These are phyloP conservation scores for Myotis daubentonii DNA, from an alignment of 2,797 vertebrate genomes.

Conservation along the genomic window DNA sequence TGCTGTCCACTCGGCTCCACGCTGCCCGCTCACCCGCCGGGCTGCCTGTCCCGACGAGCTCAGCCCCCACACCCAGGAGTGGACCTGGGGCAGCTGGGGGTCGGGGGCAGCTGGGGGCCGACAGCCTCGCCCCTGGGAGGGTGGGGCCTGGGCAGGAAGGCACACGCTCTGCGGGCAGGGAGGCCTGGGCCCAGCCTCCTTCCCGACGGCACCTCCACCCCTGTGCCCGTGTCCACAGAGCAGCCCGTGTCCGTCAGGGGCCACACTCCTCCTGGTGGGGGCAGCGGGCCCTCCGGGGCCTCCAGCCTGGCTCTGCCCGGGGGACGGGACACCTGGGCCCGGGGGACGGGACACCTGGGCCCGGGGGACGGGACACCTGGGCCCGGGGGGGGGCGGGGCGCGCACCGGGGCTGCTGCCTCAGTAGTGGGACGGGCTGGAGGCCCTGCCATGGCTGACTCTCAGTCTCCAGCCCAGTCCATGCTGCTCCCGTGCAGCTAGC, in stretches of 20 bases:
- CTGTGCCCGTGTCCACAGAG: background rate
- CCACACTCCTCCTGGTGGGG: accelerated
- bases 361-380: too few relatives aligned
- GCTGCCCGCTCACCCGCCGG: background rate
- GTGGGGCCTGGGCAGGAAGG: too few relatives aligned
- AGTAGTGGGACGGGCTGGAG: background rate
- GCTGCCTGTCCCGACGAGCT: too few relatives aligned
- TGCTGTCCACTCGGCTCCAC: background rate
- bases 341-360: too few relatives aligned
- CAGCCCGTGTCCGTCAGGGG: accelerated
- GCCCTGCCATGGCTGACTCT: background rate
- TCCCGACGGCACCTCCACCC: background rate
- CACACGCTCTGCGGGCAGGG: background rate
- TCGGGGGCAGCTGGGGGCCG: background rate
- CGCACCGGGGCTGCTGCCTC: background rate
- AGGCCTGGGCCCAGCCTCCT: background rate
- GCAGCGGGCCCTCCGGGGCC: accelerated
- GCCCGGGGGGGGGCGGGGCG: too few relatives aligned
- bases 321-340: too few relatives aligned
- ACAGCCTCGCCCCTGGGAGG: background rate
- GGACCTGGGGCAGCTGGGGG: too few relatives aligned
- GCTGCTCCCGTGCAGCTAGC: background rate
- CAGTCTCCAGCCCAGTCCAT: background rate
- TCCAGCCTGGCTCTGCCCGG: background rate
- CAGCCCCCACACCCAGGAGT: too few relatives aligned